These are phyloP conservation scores for Empis stercorea DNA, from an alignment of 2,888 invertebrate species.

Conservation along the genomic window DNA sequence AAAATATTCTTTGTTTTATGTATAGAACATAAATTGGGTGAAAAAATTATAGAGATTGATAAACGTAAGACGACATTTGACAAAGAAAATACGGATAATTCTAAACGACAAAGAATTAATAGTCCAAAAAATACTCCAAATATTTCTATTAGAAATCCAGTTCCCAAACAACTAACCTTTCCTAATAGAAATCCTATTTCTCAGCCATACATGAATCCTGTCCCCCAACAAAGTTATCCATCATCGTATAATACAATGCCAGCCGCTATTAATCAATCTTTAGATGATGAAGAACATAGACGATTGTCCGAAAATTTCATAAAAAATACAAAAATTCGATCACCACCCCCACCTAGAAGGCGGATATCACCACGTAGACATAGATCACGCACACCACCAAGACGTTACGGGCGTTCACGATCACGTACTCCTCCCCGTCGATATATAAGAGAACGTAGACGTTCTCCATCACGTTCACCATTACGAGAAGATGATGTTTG, in stretches of 20 bases:
- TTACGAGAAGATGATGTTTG: constrained; percentile 25
- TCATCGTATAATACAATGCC: too few relatives aligned
- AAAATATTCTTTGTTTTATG: too few relatives aligned
- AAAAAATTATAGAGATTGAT: too few relatives aligned
- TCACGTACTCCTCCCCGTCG: constrained; percentile 7
- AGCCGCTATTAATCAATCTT: not conserved
- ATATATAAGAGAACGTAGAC: constrained; percentile 1
- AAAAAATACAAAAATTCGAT: constrained; percentile 17
- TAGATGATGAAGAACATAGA: constrained; percentile 29
- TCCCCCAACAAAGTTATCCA: too few relatives aligned
- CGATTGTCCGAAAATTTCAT: constrained; percentile 29
- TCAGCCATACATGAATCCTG: not conserved
- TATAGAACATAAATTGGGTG: too few relatives aligned
- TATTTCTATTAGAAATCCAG: too few relatives aligned
- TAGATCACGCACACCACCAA: constrained; percentile 13
- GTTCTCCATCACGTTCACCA: constrained; percentile 24
- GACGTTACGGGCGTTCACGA: constrained; percentile 12
- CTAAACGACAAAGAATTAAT: too few relatives aligned
- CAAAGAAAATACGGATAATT: too few relatives aligned
- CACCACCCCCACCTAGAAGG: not conserved
- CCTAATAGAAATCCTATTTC: too few relatives aligned
- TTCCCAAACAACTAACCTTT: too few relatives aligned
- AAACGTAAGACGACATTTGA: too few relatives aligned
- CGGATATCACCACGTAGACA: constrained; percentile 1
- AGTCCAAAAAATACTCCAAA: too few relatives aligned